Percentiles rank a stretch among this genome's conserved stretches.
phyloP scores from a whole-genome alignment of 2,113 vertebrate genomes.

The Clarias macrocephalus region DNA sequence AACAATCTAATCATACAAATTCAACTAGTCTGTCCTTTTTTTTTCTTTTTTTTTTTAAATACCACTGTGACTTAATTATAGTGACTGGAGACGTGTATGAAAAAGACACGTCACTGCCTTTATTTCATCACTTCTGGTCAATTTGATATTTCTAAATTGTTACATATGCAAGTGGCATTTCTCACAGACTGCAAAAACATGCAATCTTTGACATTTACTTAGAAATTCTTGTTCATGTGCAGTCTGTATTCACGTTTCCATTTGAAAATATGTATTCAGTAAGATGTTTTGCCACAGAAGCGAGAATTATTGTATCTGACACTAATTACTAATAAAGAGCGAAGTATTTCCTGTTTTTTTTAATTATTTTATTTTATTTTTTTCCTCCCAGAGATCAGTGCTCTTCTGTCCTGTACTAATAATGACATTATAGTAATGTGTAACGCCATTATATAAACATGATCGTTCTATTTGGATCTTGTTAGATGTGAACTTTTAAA shows the following conservation, averaged over 20 bases:
- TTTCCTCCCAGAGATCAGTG: neutral
- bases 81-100: neutral
- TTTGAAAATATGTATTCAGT: neutral
- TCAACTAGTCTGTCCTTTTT: neutral
- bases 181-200: neutral
- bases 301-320: neutral
- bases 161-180: neutral
- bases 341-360: neutral
- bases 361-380: too few relatives aligned
- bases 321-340: constrained; percentile 45
- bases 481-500: neutral
- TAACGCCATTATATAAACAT: neutral
- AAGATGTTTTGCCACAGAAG: neutral
- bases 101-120: neutral
- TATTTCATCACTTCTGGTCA: neutral
- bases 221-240: neutral
- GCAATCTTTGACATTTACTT: neutral
- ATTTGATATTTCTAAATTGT: neutral
- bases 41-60: neutral
- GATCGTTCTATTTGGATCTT: neutral
- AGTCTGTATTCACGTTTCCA: neutral
- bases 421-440: neutral
- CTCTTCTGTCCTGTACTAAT: neutral
- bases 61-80: neutral
- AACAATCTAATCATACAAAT: constrained; percentile 29